A percentile compares a stretch with the other conserved stretches of the same genome.
phyloP scores from a whole-genome alignment of 1,140 invertebrate species.

The Linepithema humile region DNA sequence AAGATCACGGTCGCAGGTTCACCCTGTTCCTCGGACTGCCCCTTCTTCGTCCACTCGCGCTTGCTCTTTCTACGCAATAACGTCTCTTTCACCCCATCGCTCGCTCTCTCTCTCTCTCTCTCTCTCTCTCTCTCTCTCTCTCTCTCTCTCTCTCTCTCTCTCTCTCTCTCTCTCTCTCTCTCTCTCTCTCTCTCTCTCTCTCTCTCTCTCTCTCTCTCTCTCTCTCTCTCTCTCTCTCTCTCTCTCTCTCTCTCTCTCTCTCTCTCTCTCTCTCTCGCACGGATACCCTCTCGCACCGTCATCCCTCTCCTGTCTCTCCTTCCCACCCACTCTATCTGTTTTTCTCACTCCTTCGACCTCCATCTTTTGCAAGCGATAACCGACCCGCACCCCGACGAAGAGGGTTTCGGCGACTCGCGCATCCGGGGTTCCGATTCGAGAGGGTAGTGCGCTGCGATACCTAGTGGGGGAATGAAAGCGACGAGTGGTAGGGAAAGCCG shows the following conservation, averaged over 20 bases:
- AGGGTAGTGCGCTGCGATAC: constrained; percentile 40
- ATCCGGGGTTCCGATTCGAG: constrained; percentile 69
- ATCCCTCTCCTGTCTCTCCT: not conserved
- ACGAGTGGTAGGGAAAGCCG: constrained; percentile 52
- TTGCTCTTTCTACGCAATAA: constrained; percentile 55
- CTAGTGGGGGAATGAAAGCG: constrained; percentile 52
- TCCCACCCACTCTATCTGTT: not conserved
- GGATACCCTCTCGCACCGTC: not conserved
- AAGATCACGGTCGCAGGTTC: constrained; percentile 73
- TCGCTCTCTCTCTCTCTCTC: not conserved
- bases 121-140: too few species aligned
- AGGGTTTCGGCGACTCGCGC: constrained; percentile 63
- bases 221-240: not conserved
- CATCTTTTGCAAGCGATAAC: constrained; percentile 17
- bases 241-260: not conserved
- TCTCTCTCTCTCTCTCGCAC: not conserved
- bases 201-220: too few species aligned
- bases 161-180: too few species aligned
- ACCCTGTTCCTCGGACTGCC: constrained; percentile 50
- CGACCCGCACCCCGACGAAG: constrained; percentile 19
- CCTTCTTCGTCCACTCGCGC: not conserved
- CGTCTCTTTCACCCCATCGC: not conserved
- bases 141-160: not conserved
- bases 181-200: not conserved
- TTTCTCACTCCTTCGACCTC: constrained; percentile 37